These are phyloP conservation scores for Platycnemis pennipes DNA, from an alignment of 2,888 invertebrate species.

Conservation along the genomic window DNA sequence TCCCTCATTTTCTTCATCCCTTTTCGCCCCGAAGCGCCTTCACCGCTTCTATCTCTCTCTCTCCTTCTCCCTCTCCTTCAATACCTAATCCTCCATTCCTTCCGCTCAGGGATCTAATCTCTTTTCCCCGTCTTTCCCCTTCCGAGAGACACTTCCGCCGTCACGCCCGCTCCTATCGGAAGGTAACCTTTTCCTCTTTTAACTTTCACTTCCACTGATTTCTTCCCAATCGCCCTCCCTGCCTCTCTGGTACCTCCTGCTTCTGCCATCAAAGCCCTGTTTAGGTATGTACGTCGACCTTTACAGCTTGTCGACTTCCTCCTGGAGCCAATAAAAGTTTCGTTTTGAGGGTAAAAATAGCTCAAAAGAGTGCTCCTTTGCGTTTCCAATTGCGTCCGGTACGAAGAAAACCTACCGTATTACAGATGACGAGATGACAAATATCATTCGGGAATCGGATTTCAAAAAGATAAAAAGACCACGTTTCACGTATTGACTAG, in stretches of 20 bases:
- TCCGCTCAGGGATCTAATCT: background rate
- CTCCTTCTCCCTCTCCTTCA: background rate
- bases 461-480: no score
- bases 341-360: background rate
- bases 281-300: background rate
- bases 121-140: background rate
- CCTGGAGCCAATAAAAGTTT: background rate
- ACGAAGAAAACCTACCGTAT: no score
- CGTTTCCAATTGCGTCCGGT: no score
- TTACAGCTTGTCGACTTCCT: background rate
- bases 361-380: background rate
- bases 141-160: background rate
- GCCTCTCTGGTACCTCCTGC: background rate
- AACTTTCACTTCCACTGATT: background rate
- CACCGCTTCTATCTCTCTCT: background rate
- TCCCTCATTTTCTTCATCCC: background rate
- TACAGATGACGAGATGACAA: no score
- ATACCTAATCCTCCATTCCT: background rate
- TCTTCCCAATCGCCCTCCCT: background rate
- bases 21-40: background rate
- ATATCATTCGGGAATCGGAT: no score
- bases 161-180: background rate
- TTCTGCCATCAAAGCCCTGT: background rate
- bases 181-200: background rate
- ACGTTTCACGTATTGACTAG: no score